Base-by-base conservation (phyloP, 2,113 vertebrate species). In the Lycocorax pyrrhopterus region DNA sequence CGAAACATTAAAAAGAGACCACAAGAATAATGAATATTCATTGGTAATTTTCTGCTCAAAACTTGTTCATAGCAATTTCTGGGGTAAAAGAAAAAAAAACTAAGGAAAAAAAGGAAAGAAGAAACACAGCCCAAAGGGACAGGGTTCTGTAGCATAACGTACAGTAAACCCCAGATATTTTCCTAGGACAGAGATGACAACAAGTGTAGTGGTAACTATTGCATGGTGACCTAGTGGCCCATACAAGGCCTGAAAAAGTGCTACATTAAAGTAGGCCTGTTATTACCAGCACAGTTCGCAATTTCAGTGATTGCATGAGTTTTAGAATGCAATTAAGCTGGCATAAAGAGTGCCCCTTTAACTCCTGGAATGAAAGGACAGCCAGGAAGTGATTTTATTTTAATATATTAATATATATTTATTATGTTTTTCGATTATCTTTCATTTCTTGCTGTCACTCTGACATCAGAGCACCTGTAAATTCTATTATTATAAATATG, bases 11-110 rank as follows among this genome's bases (percentile, higher is more conserved):
- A 80, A 67, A 79, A 74, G n/a, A 52, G 41, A 75, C 26, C 39
- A 47, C 13, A 93, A 60, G 20, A 68, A 69, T 63, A 86, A 63
- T 33, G 33, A 96, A 63, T 30, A 88, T 71, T 94, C 51, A 86
- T 58, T 71, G 15, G 2, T 41, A 79, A 52, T 32, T 68, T n/a
- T 91, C 37, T 94, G 41, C 16, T 64, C 35, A 37, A 56, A 67
- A 72, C 7, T 29, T 41, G 8, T 26, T 79, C 33, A 52, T 19
- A 78, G 46, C 29, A 39, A 33, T 62, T 73, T 83, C n/a, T 53
- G 16, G 20, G 21, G 19, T 16, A 1, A 62, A 35, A 58, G 20
- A 13, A 29, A 29, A 67, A 67, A 35, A 16, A 32, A 19, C 8
- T 4, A 32, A 4, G 4, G 1, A 5, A 49, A 25, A 43, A 18